Base-by-base conservation (phyloP, 2,888 invertebrate species). In the Apomyelois bistriatella region DNA sequence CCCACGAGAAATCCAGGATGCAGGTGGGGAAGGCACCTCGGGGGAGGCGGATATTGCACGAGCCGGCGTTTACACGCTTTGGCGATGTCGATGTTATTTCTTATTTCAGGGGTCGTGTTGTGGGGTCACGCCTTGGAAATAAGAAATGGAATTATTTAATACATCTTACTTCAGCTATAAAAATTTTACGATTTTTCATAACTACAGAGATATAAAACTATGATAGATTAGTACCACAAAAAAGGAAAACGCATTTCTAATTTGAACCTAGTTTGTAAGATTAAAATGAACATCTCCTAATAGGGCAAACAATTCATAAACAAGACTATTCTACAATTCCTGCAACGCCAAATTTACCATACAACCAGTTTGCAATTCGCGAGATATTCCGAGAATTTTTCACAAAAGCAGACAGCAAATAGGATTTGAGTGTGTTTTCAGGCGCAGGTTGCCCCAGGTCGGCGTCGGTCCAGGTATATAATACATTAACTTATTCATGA, bases 401-500 rank as follows among this genome's bases (percentile, higher is more conserved):
- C 12, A 42, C 32, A 32, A 49, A 47, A 22, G 37, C 47, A 48
- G 37, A 51, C 52, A 12, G 53, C 48, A 55, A 59, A 55, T 55
- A 51, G 47, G 54, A 57, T 48, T 50, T 22, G 22, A 22, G 43
- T 15, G 51, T 43, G 22, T 40, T 72, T 79, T 70, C 66, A 76
- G 71, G 61, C 54, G 64, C 68, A 78, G 70, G 81, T 88, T 89
- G 82, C 72, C 84, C 81, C 78, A 89, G 89, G 89, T 89, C 89
- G 79, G 80, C 54, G 61, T 53, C 54, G 52, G 54, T 59, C 63
- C 63, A 67, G 64, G 71, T 73, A 71, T 73, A 75, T 72, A 71
- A 76, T 74, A 72, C 63, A 75, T 74, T 85, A 78, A 84, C 67
- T 83, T 85, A 88, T 89, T 86, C 85, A 88, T 82, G 80, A 72